Base-by-base conservation (phyloP, 2,113 vertebrate genomes). In the Serinus canaria region DNA sequence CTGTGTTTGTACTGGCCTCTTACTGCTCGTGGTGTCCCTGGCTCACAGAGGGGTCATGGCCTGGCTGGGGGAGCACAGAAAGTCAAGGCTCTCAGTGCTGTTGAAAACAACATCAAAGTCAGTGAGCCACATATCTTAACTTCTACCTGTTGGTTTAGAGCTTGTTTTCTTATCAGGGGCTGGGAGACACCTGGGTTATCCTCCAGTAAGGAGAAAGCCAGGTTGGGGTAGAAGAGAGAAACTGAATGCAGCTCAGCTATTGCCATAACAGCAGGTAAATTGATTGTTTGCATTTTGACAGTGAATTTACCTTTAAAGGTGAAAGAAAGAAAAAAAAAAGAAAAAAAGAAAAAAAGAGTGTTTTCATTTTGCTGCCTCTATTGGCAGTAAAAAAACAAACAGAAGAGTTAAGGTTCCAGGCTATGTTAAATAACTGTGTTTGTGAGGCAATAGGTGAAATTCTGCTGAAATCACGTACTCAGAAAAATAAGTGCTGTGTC, bases 71-170 rank as follows among this genome's bases (percentile, higher is more conserved):
- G 46, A 74, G 79, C 63, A 70, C 59, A 69, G 80, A 68, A 66
- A 66, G 74, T 68, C 92, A 94, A 94, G 83, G 89, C 77, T 66
- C 63, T 33, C 12, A 3, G 6, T 9, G 47, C 19, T 47, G 44
- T 66, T 85, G 68, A 58, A 95, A 91, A n/a, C 66, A 93, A 58
- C 67, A 69, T 33, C 49, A 76, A 92, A 89, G 44, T 23, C 78
- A 20, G 37, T 0, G 6, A 76, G 17, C 18, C 70, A 22, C 49
- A 4, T 63, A 35, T 72, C 72, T 79, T 37, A 90, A 83, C 58
- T 49, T 19, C 37, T 74, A 35, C 72, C 16, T 85, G 47, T 64
- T 90, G 64, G 63, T 67, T 82, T 64, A 78, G 49, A 83, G 79
- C 20, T 92, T 73, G 25, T 43, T 90, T 87, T 49, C 58, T 55